Evolutionary conservation across 2,113 vertebrate genomes (phyloP).

Genomic region (Balaeniceps rex): DNA sequence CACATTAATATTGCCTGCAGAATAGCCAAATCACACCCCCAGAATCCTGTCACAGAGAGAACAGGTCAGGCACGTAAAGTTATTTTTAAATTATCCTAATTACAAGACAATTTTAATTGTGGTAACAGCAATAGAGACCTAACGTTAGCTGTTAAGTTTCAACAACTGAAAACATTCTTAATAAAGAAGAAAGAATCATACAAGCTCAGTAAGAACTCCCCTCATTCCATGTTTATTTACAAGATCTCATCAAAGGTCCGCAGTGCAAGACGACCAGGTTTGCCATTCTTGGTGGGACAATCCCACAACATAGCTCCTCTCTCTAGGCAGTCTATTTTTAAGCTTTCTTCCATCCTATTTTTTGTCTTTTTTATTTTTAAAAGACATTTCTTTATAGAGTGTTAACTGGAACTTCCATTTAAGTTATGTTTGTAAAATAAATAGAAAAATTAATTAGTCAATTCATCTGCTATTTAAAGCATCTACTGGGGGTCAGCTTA

Average conservation of each 20-base stretch:
- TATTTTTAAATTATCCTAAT: slow-evolving; percentile 27
- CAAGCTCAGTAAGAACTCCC: not conserved
- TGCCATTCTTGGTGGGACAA: not conserved
- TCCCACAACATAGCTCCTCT: not conserved
- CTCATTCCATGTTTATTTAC: not conserved
- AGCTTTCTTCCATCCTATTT: not conserved
- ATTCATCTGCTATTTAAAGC: not conserved
- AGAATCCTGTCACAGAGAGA: not conserved
- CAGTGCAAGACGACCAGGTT: not conserved
- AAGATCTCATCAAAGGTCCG: not conserved
- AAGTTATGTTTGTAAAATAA: not conserved
- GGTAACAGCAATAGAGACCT: not conserved
- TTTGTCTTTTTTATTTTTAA: not conserved
- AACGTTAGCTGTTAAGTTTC: not conserved
- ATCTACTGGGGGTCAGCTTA: not conserved
- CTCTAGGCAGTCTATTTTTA: not conserved
- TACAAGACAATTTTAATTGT: not conserved
- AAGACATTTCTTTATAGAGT: not conserved
- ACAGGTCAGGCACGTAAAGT: not conserved
- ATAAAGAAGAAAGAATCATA: not conserved
- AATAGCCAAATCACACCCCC: not conserved
- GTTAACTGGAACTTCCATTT: not conserved
- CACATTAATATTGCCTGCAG: not conserved
- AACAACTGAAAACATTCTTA: not conserved
- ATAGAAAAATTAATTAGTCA: not conserved